phyloP scores from a whole-genome alignment of 2,888 invertebrate species.

The Andrena praecox region DNA sequence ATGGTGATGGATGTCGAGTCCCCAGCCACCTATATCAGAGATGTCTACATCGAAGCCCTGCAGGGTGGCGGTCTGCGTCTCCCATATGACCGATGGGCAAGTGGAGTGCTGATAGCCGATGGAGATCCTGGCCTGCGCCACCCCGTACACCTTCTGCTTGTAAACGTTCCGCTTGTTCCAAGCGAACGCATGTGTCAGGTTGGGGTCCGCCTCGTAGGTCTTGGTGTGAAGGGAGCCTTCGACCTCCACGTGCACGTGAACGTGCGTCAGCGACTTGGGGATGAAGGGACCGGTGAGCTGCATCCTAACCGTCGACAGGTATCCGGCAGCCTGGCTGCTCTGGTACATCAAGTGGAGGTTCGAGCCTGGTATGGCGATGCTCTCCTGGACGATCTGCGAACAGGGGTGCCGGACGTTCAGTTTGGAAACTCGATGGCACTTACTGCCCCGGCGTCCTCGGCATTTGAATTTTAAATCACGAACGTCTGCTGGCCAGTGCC shows the following conservation, averaged over 20 bases:
- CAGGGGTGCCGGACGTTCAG: not conserved
- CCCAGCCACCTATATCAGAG: constrained; percentile 99
- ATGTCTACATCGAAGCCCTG: constrained; percentile 98
- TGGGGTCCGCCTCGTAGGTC: constrained; percentile 98
- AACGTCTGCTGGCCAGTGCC: constrained; percentile 5
- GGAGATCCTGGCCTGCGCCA: constrained; percentile 94
- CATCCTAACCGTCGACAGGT: constrained; percentile 96
- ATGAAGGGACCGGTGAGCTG: constrained; percentile 93
- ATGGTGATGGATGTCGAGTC: constrained; percentile 98
- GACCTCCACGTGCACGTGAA: constrained; percentile 96
- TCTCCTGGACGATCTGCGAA: constrained; percentile 96
- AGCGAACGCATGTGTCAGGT: constrained; percentile 97
- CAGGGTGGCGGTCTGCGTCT: constrained; percentile 96
- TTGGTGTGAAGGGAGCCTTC: constrained; percentile 97
- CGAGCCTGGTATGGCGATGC: constrained; percentile 97
- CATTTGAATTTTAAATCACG: constrained; percentile 49
- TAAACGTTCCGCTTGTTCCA: constrained; percentile 99
- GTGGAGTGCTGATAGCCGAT: constrained; percentile 97
- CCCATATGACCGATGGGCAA: constrained; percentile 96
- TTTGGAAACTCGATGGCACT: constrained; percentile 17
- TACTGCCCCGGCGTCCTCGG: not conserved
- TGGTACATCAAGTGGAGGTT: constrained; percentile 97
- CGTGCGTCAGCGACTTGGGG: constrained; percentile 93
- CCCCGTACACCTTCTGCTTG: constrained; percentile 96
- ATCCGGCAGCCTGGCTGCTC: constrained; percentile 97